A percentile compares a stretch with the other conserved stretches of the same genome.
These are phyloP conservation scores for Zosterops pallidus DNA, from an alignment of 2,113 vertebrate genomes.

Conservation along the genomic window DNA sequence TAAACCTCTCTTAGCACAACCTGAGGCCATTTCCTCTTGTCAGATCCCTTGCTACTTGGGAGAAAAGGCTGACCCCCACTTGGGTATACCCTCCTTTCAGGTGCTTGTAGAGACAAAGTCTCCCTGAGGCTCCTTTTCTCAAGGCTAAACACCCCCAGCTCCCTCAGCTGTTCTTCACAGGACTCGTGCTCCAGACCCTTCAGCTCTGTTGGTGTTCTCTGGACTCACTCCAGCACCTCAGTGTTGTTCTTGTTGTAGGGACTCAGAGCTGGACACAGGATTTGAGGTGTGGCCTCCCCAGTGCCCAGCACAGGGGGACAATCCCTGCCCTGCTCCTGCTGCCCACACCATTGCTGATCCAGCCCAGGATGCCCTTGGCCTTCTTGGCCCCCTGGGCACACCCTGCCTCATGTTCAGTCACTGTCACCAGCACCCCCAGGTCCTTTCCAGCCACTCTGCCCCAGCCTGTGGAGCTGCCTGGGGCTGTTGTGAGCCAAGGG, in stretches of 20 bases:
- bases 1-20: neutral
- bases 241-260: fast-evolving
- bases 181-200: neutral
- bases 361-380: neutral
- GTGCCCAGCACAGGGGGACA: neutral
- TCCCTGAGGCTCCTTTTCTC: neutral
- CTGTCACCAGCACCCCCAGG: neutral
- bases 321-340: neutral
- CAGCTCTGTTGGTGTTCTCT: fast-evolving
- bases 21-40: neutral
- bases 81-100: neutral
- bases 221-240: fast-evolving
- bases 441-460: neutral
- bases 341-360: neutral
- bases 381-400: neutral
- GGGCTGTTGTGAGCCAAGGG: neutral
- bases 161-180: fast-evolving
- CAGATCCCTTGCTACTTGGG: neutral
- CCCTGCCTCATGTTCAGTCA: fast-evolving
- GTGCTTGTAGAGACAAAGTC: neutral
- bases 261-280: fast-evolving
- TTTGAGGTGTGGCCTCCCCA: fast-evolving
- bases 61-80: fast-evolving
- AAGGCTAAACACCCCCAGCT: fast-evolving
- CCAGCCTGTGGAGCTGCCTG: fast-evolving